Evolutionary conservation across 2,797 vertebrate species (phyloP), one percentile per base, ranked within the genome.

Genomic region (Smutsia temminckii): DNA sequence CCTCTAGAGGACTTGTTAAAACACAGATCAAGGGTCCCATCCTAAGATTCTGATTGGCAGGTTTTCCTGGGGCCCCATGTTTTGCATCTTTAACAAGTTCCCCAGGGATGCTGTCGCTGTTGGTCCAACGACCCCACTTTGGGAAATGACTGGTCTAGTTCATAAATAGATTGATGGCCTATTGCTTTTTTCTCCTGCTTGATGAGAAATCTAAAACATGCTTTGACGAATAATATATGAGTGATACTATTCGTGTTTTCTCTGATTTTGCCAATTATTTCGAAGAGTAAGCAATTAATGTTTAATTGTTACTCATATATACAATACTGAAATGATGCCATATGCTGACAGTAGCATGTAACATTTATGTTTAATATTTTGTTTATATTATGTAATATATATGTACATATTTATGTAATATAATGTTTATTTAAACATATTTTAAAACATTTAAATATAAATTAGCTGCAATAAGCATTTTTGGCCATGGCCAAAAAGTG

Each of bases 401-500:
- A 46, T 46, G 46, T 10, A 46, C 46, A 46, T 46, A 46, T 46
- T 46, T 46, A 46, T 46, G 46, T 46, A 46, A 46, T 10, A 46
- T 46, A 46, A 46, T 46, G 46, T 46, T 46, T 46, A 46, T 46
- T 46, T 29, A 85, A 71, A 11, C 32, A 78, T n/a, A 55, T 59
- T 80, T 77, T 23, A 53, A 94, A 94, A 77, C 17, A 14, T 16
- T 85, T 59, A 66, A 90, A 90, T 17, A n/a, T 64, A 85, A 95
- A 53, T 90, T 72, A 90, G n/a, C 84, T 40, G 34, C 18, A 77
- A 32, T 79, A 71, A 61, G 34, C 57, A 71, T 59, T 91, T 97
- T 66, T 85, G 61, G n/a, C 3, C 53, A 69, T 16, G 32, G 42
- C 25, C n/a, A 87, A 51, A 69, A 81, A 81, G 40, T 69, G 77